These are phyloP conservation scores for Antechinus flavipes DNA, from an alignment of 2,113 vertebrate species.

Conservation along the genomic window DNA sequence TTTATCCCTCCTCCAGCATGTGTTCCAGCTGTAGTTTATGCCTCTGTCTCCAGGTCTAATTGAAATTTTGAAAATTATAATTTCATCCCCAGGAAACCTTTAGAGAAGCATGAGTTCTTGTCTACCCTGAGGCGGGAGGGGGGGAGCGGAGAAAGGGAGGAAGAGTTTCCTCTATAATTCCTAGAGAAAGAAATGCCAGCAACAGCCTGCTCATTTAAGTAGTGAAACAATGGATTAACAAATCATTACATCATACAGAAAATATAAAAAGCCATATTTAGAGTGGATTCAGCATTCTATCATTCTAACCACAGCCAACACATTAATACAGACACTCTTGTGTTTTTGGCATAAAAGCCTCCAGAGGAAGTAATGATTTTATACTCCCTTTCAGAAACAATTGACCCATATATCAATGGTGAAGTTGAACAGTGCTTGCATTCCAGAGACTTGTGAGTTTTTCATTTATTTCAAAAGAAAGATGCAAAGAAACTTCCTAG, in stretches of 20 bases:
- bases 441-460: conserved; percentile 42
- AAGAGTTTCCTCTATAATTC: conserved; percentile 19
- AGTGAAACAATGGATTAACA: conserved; percentile 16
- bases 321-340: not conserved
- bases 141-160: too few species aligned
- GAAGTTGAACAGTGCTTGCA: conserved; percentile 29
- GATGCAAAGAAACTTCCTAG: conserved; percentile 21
- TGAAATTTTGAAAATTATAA: conserved; percentile 48
- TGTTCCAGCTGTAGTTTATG: conserved; percentile 35
- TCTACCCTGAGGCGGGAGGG: not conserved
- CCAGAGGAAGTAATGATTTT: conserved; percentile 58
- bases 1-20: conserved; percentile 8
- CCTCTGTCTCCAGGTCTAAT: conserved; percentile 15
- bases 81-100: conserved; percentile 25
- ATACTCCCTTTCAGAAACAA: conserved; percentile 54
- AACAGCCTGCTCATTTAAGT: conserved; percentile 42
- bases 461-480: conserved; percentile 46
- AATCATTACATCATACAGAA: conserved; percentile 31
- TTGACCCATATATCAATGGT: conserved; percentile 43
- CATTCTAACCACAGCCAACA: conserved; percentile 32
- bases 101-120: conserved; percentile 17
- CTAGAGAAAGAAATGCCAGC: conserved; percentile 24
- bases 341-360: conserved; percentile 14
- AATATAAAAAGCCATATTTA: conserved; percentile 38
- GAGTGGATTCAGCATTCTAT: conserved; percentile 32